Conservation (phyloP, 2,113 vertebrate species). For the Emydocephalus ijimae region DNA sequence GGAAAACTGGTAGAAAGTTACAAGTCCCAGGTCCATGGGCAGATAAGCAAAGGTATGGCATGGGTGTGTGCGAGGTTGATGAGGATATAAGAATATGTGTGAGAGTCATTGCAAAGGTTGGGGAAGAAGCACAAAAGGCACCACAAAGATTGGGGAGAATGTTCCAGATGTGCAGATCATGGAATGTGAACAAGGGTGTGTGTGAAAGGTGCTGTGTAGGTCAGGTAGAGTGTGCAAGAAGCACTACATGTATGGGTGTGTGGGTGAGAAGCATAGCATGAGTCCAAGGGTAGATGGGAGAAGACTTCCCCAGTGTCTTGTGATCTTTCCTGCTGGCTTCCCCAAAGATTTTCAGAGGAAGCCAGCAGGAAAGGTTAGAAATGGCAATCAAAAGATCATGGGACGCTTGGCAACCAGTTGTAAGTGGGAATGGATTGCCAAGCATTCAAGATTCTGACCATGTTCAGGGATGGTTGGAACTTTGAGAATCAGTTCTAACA, state of each 20-base stretch:
- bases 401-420: background rate
- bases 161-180: background rate
- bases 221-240: background rate
- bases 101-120: background rate
- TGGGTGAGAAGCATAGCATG: background rate
- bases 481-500: background rate
- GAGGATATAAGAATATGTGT: background rate
- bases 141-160: background rate
- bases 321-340: background rate
- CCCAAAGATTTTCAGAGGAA: background rate
- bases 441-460: background rate
- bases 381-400: background rate
- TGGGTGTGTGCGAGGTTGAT: background rate
- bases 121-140: background rate
- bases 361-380: background rate
- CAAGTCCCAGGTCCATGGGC: background rate
- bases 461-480: background rate
- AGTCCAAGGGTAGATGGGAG: background rate
- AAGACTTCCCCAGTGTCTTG: background rate
- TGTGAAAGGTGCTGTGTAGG: background rate
- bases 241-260: background rate
- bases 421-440: background rate
- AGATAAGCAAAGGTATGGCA: background rate
- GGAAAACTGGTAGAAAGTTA: background rate
- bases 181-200: background rate